Base-by-base conservation (phyloP, 53 echinoderm and acorn worm species). In the Echinarachnius parma region DNA sequence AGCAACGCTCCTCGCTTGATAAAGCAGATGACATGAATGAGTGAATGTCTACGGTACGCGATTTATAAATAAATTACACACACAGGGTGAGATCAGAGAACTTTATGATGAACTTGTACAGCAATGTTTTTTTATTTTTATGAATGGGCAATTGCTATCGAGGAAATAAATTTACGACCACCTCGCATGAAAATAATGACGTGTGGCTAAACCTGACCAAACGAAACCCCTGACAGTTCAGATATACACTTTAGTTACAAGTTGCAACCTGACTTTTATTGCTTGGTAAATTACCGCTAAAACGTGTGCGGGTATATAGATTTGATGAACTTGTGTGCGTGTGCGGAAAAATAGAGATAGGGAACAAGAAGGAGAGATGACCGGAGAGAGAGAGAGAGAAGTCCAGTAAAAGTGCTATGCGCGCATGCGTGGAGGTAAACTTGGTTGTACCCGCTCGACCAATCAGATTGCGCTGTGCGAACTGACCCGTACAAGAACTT, bases 341-440 rank as follows among this genome's bases (percentile, higher is more conserved):
- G 68, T 50, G 21, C 11, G 42, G 42, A 30, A 16, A 34, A 52
- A 34, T 32, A 68, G 68, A 68, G 32, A 68, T 21, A 28, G 32
- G 50, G 50, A 67, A 13, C 48, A 50, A 68, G 31, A 4, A 34
- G 29, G 52, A 68, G 53, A 52, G 65, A 45, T 49, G 16, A 16
- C 26, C 26, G 4, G 57, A 57, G 57, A 57, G 28, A 57, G n/a
- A 24, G 57, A 7, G 42, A 39, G 28, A 37, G 57, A 28, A 13
- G 4, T 2, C 10, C 39, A 28, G 74, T 72, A 55, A 72, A 54
- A 35, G 39, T 56, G 74, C 56, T 69, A 55, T 56, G 21, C 42
- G 44, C 74, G 57, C 74, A 72, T 56, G 74, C 74, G 57, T 28
- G 56, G 37, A 28, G 46, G n/a, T 16, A 37, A 56, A 34, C 24